Percentiles rank a stretch among this genome's conserved stretches.
phyloP scores from a whole-genome alignment of 2,113 vertebrate species.

The Bos indicus region DNA sequence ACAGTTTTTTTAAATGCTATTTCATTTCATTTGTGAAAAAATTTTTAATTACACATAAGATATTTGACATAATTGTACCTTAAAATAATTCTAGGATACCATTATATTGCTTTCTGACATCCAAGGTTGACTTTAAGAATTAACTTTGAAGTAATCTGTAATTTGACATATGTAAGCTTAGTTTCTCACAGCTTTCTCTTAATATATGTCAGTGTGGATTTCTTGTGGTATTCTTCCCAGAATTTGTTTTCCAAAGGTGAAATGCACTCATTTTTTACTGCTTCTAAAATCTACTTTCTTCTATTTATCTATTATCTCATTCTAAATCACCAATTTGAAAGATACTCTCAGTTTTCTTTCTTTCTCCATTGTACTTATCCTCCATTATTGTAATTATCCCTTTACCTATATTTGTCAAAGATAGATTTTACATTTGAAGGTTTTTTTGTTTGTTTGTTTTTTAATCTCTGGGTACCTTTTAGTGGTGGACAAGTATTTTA shows the following conservation, averaged over 20 bases:
- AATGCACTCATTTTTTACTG: background rate
- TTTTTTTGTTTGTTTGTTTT: background rate
- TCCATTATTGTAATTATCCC: background rate
- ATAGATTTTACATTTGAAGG: background rate
- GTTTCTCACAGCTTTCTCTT: background rate
- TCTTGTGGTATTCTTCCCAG: background rate
- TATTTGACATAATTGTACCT: background rate
- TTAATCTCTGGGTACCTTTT: background rate
- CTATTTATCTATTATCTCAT: background rate
- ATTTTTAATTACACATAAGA: background rate
- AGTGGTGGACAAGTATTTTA: background rate
- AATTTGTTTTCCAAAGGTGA: background rate
- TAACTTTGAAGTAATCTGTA: background rate
- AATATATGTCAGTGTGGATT: background rate
- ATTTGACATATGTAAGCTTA: background rate
- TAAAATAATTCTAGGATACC: background rate
- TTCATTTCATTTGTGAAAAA: background rate
- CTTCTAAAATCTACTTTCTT: background rate
- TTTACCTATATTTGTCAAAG: background rate
- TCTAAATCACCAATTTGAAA: background rate
- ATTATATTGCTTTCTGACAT: background rate
- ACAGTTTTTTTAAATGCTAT: background rate
- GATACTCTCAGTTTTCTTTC: background rate
- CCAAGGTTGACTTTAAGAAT: background rate
- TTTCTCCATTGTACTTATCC: background rate